Conservation (phyloP, 2,797 vertebrate species). For the Epinephelus coioides region DNA sequence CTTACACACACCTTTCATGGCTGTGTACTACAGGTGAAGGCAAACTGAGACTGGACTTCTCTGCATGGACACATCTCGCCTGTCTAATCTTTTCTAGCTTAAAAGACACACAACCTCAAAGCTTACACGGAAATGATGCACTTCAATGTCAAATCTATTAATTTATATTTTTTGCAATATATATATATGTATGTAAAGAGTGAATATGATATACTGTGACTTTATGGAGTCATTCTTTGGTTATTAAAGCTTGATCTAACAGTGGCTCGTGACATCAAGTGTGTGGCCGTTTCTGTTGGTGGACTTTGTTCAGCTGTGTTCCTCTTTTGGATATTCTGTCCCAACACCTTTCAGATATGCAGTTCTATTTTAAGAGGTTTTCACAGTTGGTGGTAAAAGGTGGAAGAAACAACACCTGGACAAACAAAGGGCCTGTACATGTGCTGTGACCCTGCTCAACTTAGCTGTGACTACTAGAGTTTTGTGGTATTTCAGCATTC, state of each 20-base stretch:
- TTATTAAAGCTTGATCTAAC: conserved; percentile 61
- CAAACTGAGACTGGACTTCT: conserved; percentile 15
- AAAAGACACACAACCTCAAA: conserved; percentile 28
- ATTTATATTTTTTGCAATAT: conserved; percentile 79
- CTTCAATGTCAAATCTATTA: conserved; percentile 83
- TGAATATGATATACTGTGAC: conserved; percentile 74
- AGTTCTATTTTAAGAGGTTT: conserved; percentile 54
- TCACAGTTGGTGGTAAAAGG: conserved; percentile 59
- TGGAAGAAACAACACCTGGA: conserved; percentile 65
- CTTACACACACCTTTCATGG: conserved; percentile 85
- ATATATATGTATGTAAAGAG: conserved; percentile 77
- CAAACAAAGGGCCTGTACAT: conserved; percentile 57
- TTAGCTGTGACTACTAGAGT: not conserved
- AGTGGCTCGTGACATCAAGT: conserved; percentile 17
- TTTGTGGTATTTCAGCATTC: too few relatives aligned
- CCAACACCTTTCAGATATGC: conserved; percentile 14
- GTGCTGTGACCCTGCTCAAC: conserved; percentile 12
- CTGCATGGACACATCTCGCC: conserved; percentile 17
- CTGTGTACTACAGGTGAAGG: conserved; percentile 81
- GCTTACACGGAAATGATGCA: conserved; percentile 72
- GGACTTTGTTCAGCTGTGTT: conserved; percentile 63
- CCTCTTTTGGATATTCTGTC: conserved; percentile 26
- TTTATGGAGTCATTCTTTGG: conserved; percentile 67
- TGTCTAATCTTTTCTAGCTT: conserved; percentile 9
- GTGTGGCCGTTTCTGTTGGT: conserved; percentile 26